These are phyloP conservation scores for Punctoribates punctum DNA, from an alignment of 2,888 invertebrate species.

Conservation along the genomic window DNA sequence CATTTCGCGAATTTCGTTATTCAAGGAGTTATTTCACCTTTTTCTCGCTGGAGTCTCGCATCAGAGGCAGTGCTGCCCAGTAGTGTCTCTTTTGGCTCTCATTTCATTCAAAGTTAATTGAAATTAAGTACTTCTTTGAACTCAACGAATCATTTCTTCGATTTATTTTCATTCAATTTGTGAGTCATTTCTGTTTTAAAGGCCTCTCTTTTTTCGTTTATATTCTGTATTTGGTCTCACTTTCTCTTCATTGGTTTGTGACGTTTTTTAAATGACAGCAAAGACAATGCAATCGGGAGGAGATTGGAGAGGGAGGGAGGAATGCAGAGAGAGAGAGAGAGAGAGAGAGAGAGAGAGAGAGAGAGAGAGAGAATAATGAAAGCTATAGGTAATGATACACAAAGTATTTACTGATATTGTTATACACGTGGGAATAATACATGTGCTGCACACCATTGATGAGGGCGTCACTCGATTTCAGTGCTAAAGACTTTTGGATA, in stretches of 20 bases:
- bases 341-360: slow-evolving; percentile 19
- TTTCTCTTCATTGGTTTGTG: no score
- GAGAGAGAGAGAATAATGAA: background rate
- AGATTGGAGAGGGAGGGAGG: no score
- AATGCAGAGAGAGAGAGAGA: slow-evolving; percentile 6
- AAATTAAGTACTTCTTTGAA: background rate
- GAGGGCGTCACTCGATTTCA: background rate
- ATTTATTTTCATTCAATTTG: slow-evolving; percentile 19
- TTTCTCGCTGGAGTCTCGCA: background rate
- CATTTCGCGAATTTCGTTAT: background rate
- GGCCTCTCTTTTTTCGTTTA: background rate
- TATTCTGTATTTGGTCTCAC: no score
- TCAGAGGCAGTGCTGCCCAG: background rate
- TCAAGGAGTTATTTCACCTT: background rate
- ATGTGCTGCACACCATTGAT: background rate
- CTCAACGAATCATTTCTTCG: background rate
- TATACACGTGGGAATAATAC: slow-evolving; percentile 5
- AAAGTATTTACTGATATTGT: slow-evolving; percentile 15
- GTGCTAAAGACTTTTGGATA: background rate
- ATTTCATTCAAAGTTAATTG: background rate
- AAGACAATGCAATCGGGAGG: no score
- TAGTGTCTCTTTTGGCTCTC: background rate
- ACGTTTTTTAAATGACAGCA: no score
- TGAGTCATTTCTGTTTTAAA: background rate
- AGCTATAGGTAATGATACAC: background rate